Evolutionary conservation across 2,888 invertebrate species (phyloP), one percentile per base, ranked within the genome.

Genomic region (Epinotia nisella): DNA sequence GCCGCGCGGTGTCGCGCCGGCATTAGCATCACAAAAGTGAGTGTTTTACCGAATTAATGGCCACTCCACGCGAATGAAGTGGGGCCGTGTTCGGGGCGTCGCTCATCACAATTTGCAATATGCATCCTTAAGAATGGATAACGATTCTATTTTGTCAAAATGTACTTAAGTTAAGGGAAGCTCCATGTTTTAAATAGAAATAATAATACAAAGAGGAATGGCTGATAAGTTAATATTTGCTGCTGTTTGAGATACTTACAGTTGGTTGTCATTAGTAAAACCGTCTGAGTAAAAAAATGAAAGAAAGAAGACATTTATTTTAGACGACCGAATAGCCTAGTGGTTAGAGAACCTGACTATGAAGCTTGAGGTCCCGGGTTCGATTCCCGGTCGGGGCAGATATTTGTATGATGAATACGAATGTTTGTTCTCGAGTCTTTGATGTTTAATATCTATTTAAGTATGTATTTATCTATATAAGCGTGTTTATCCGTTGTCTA

Each of bases 11-110:
- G 58, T 21, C 70, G 55, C 45, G 29, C 24, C 45, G n/a, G 39
- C 74, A 68, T 75, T 75, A 72, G 65, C 75, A 72, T 75, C 61
- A 72, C 72, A 75, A 72, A 72, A 69, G 69, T 69, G 58, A 72
- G 71, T 59, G 75, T 71, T 74, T 74, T 68, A 68, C 60, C 17
- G 71, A 67, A 71, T 74, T 74, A 71, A 74, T 71, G 71, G 71
- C 41, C 62, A 69, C 73, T 69, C 55, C 35, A 62, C 56, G 17
- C 53, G 35, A 49, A n/a, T n/a, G 29, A 60, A 49, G 58, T 49
- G 51, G 53, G 45, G 65, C 65, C n/a, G 39, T 49, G 51, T 69
- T 60, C n/a, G 35, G 39, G 61, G n/a, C 53, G 24, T 60, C 35
- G 51, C n/a, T n/a, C 61, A 21, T 21, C 61, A 61, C 61, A 21